Conservation (phyloP, 2,113 vertebrate genomes). For the Telmatochromis sp. region DNA sequence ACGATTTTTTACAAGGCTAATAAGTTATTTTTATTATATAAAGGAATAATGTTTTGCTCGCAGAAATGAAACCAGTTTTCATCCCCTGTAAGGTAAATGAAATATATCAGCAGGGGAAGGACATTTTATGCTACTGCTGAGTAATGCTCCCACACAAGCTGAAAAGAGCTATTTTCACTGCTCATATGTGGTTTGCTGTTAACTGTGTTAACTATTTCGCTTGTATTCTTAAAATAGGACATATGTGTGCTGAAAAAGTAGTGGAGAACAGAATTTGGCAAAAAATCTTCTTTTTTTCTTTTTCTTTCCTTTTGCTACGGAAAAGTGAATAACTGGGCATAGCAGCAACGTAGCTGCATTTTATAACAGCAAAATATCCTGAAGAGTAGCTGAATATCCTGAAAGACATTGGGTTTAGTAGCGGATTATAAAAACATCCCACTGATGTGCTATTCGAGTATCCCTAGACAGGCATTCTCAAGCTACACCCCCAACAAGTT, state of each 20-base stretch:
- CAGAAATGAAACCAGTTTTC: slow-evolving; percentile 6
- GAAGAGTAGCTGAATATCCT: neutral
- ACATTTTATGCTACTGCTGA: neutral
- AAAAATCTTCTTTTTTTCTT: neutral
- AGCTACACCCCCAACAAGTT: neutral
- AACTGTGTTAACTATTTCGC: neutral
- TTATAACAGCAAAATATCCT: neutral
- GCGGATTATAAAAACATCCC: neutral
- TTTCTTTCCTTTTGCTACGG: neutral
- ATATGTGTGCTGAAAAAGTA: neutral
- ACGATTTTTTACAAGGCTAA: neutral
- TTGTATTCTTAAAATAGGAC: neutral
- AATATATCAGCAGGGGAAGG: slow-evolving; percentile 8
- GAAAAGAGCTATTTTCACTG: neutral
- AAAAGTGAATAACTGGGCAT: neutral
- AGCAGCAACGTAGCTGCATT: neutral
- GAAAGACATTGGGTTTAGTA: neutral
- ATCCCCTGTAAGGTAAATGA: neutral
- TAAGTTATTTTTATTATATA: neutral
- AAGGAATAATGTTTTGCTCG: neutral
- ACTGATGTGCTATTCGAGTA: neutral
- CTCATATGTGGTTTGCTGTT: slow-evolving; percentile 11
- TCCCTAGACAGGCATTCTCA: neutral
- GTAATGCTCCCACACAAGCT: neutral
- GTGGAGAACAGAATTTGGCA: neutral